phyloP scores from a whole-genome alignment of 2,113 vertebrate genomes.

The Hippocampus zosterae region DNA sequence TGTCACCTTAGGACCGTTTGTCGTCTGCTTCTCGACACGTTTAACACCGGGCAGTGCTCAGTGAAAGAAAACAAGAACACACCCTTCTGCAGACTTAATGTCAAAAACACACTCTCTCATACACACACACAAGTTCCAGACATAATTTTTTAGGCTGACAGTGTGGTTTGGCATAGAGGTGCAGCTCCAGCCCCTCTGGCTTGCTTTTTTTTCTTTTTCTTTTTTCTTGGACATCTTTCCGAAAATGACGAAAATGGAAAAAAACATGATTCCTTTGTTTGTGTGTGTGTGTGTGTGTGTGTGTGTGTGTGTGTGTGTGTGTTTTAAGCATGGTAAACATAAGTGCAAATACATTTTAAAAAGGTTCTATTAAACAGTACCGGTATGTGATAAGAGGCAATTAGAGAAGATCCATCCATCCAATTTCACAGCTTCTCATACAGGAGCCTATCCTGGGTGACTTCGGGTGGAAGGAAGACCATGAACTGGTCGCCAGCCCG shows the following conservation, averaged over 20 bases:
- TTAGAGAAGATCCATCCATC: too few species aligned
- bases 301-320: too few species aligned
- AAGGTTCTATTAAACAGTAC: too few species aligned
- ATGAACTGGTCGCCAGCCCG: too few species aligned
- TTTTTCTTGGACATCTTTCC: slow-evolving; percentile 13
- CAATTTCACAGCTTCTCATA: too few species aligned
- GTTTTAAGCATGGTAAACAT: too few species aligned
- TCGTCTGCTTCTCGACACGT: background rate
- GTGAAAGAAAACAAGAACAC: slow-evolving; percentile 2
- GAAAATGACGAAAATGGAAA: slow-evolving; percentile 19
- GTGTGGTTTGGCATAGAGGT: slow-evolving; percentile 50
- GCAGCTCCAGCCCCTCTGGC: slow-evolving; percentile 31
- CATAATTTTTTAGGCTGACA: slow-evolving; percentile 44
- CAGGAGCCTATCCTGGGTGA: too few species aligned
- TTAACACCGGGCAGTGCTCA: background rate
- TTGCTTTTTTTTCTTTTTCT: background rate
- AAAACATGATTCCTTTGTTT: background rate
- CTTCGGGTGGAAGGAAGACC: too few species aligned
- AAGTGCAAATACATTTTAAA: too few species aligned
- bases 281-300: too few species aligned
- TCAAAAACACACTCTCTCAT: background rate
- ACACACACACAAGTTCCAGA: slow-evolving; percentile 1
- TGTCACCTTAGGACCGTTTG: background rate
- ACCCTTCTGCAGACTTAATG: slow-evolving; percentile 9
- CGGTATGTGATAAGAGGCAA: too few species aligned